A percentile compares a stretch with the other conserved stretches of the same genome.
phyloP scores from a whole-genome alignment of 2,113 vertebrate species.

The Tylochromis polylepis region DNA sequence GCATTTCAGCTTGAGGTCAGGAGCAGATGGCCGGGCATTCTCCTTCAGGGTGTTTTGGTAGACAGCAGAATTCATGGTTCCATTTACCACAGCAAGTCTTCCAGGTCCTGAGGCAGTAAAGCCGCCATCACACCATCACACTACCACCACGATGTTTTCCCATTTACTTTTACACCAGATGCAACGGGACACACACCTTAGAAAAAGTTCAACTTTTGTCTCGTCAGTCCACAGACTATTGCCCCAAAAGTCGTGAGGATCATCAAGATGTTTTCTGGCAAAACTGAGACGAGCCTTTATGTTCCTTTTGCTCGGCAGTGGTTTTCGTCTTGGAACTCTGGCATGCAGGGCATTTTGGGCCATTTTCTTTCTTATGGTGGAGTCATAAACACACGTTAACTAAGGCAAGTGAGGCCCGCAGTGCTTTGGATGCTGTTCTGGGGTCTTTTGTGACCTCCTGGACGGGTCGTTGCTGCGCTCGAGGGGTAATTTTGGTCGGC shows the following conservation, averaged over 20 bases:
- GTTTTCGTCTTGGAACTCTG: no score
- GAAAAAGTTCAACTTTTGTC: background rate
- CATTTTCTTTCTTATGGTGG: no score
- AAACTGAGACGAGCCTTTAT: no score
- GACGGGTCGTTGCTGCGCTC: background rate
- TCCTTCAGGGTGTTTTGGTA: background rate
- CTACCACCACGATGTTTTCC: fast-evolving
- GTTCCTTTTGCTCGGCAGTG: no score
- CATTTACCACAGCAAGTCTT: background rate
- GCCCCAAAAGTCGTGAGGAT: background rate
- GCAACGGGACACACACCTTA: background rate
- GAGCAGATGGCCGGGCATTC: background rate
- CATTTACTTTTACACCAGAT: background rate
- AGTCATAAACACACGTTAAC: no score
- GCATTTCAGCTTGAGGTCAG: no score
- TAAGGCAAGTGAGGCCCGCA: background rate
- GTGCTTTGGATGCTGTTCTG: background rate
- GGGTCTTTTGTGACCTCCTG: background rate
- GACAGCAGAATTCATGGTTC: background rate
- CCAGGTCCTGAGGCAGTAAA: background rate
- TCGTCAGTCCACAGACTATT: background rate
- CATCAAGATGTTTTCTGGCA: no score
- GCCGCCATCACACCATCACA: background rate
- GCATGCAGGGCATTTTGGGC: no score
- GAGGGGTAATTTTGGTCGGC: no score